Conservation (phyloP, 2,888 invertebrate species). For the Megamerina dolium region DNA sequence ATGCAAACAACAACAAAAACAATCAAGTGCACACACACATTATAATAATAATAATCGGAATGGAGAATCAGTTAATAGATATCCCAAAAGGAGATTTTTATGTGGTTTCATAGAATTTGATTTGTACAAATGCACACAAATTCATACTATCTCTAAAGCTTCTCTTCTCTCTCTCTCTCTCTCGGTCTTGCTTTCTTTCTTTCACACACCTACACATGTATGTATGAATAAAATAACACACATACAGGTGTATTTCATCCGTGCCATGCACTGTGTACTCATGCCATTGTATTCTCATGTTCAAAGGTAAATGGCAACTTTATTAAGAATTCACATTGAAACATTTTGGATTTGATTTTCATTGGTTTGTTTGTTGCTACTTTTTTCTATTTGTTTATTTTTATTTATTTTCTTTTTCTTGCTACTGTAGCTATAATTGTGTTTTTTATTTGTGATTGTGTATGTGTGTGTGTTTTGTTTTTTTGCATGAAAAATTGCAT, state of each 20-base stretch:
- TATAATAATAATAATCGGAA: not conserved
- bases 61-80: too few species aligned
- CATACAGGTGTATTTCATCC: too few species aligned
- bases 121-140: constrained; percentile 11
- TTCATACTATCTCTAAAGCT: too few species aligned
- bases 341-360: not conserved
- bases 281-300: constrained; percentile 20
- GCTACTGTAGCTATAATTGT: too few species aligned
- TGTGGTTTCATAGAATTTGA: constrained; percentile 9
- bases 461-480: not conserved
- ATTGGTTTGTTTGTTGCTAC: not conserved
- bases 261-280: not conserved
- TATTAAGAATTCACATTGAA: constrained; percentile 29
- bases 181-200: too few species aligned
- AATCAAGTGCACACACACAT: not conserved
- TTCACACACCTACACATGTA: too few species aligned
- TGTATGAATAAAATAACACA: too few species aligned
- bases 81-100: constrained; percentile 13
- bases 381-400: too few species aligned
- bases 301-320: constrained; percentile 38
- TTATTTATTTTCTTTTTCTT: too few species aligned
- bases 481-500: constrained; percentile 8
- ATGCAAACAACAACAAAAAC: not conserved
- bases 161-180: too few species aligned
- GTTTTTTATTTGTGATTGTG: constrained; percentile 1